Evolutionary conservation across 2,797 vertebrate genomes (phyloP).

Genomic region (Hyperoplus immaculatus): DNA sequence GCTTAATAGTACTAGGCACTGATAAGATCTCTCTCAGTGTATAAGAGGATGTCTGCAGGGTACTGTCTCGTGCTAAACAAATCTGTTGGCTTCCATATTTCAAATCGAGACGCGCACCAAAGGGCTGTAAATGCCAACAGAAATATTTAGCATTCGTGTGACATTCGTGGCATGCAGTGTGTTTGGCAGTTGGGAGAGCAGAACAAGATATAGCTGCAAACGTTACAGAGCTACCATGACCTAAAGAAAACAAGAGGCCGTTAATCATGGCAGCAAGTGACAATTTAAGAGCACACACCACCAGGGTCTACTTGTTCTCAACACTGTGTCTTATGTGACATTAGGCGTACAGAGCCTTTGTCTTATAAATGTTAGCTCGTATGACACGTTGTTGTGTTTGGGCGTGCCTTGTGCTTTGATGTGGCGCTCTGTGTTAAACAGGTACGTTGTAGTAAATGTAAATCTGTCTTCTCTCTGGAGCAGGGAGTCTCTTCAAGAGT

Average conservation of each 20-base stretch:
- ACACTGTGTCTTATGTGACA: slow-evolving; percentile 32
- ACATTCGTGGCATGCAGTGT: neutral
- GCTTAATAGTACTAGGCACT: slow-evolving; percentile 22
- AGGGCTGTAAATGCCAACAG: neutral
- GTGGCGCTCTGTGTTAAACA: slow-evolving; percentile 64
- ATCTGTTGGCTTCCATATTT: slow-evolving; percentile 23
- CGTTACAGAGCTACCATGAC: slow-evolving; percentile 1
- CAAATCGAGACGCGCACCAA: neutral
- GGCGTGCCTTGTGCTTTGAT: slow-evolving; percentile 36
- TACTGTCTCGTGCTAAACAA: slow-evolving; percentile 19
- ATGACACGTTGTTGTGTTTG: slow-evolving; percentile 7
- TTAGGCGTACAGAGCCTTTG: slow-evolving; percentile 21
- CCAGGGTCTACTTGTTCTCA: slow-evolving; percentile 45
- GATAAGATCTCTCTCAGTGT: slow-evolving; percentile 34
- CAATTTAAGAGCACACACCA: slow-evolving; percentile 47
- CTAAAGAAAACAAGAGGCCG: neutral
- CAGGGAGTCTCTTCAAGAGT: slow-evolving; percentile 49
- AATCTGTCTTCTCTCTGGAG: slow-evolving; percentile 35
- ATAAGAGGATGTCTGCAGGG: slow-evolving; percentile 27
- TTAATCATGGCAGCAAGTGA: neutral
- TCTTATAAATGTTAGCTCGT: neutral
- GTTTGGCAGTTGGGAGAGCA: slow-evolving; percentile 13
- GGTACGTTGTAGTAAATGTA: slow-evolving; percentile 43
- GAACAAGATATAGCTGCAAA: slow-evolving; percentile 22
- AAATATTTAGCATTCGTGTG: neutral